Conservation (phyloP, 2,113 vertebrate species). For the Calidris pygmaea region DNA sequence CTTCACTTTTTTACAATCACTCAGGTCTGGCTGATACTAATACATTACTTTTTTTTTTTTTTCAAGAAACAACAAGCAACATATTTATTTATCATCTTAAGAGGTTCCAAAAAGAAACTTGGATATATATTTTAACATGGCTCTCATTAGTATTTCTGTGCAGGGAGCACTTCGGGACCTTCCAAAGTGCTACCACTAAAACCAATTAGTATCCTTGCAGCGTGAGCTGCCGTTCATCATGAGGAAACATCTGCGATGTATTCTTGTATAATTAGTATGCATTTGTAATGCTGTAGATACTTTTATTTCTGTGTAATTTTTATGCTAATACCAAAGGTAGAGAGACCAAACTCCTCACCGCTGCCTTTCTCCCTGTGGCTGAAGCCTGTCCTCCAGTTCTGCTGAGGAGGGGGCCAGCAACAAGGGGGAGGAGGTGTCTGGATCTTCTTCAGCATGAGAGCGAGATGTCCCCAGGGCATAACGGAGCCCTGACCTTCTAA, state of each 20-base stretch:
- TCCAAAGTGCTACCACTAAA: background rate
- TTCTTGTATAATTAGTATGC: background rate
- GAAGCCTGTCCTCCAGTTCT: background rate
- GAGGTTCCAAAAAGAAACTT: background rate
- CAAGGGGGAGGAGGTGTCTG: too few species aligned
- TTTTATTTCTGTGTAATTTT: background rate
- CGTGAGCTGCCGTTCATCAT: background rate
- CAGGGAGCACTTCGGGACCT: background rate
- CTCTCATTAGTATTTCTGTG: background rate
- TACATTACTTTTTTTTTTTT: background rate
- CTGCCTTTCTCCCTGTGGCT: background rate
- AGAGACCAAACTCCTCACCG: background rate
- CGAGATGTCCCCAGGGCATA: fast-evolving
- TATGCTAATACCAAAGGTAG: background rate
- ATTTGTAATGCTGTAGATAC: background rate
- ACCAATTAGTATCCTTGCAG: background rate
- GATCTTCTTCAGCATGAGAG: background rate
- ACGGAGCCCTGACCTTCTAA: background rate
- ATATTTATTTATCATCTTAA: background rate
- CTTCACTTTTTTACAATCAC: background rate
- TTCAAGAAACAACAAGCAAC: background rate
- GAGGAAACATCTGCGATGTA: background rate
- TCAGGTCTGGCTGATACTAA: background rate
- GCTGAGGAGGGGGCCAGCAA: background rate
- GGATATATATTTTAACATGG: background rate